These are phyloP conservation scores for Anagrus nilaparvatae DNA, from an alignment of 1,140 invertebrate genomes.

Conservation along the genomic window DNA sequence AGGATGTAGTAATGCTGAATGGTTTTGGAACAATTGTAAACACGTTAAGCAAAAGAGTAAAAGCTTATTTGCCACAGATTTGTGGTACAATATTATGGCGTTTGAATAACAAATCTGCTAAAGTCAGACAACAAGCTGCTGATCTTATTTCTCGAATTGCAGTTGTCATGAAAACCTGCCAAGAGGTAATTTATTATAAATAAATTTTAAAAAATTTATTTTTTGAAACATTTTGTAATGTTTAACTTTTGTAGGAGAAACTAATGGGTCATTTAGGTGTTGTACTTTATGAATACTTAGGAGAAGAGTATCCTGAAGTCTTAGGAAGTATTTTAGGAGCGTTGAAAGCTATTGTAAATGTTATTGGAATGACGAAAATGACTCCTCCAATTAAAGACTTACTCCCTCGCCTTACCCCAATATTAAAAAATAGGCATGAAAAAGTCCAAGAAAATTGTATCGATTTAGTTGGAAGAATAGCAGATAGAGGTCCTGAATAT, in stretches of 20 bases:
- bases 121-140: conserved; percentile 98
- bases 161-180: conserved; percentile 98
- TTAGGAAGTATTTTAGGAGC: conserved; percentile 96
- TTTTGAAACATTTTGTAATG: conserved; percentile 5
- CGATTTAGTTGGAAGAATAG: conserved; percentile 96
- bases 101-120: conserved; percentile 98
- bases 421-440: conserved; percentile 82
- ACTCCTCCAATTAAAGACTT: conserved; percentile 99
- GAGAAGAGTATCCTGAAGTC: conserved; percentile 99
- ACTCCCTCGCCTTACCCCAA: conserved; percentile 91
- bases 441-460: conserved; percentile 98
- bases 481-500: conserved; percentile 98
- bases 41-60: conserved; percentile 92
- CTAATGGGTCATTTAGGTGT: conserved; percentile 99
- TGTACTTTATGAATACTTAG: conserved; percentile 98
- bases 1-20: conserved; percentile 99
- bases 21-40: conserved; percentile 99
- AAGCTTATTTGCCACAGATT: conserved; percentile 97
- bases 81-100: conserved; percentile 99
- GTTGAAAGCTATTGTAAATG: conserved; percentile 97
- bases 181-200: conserved; percentile 62
- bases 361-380: conserved; percentile 99
- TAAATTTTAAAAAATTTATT: conserved; percentile 5
- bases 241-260: conserved; percentile 66
- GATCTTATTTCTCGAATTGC: conserved; percentile 98